Evolutionary conservation across 35 echinoderm and acorn worm genomes (phyloP).

Genomic region (Acanthaster planci): DNA sequence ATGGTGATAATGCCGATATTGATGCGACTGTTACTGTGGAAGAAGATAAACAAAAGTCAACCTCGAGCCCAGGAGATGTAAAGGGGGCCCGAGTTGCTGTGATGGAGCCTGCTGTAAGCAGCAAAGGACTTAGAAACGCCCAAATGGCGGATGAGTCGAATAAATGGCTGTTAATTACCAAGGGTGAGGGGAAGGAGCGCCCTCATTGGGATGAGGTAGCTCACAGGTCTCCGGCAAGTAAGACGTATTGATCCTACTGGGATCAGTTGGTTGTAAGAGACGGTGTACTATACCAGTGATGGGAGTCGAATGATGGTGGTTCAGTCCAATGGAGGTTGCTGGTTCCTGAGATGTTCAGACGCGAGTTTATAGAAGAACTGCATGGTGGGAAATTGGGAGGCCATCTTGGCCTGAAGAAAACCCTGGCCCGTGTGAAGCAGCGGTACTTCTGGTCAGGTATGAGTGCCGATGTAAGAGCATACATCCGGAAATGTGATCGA

Average conservation of each 20-base stretch:
- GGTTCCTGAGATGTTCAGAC: background rate
- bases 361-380: background rate
- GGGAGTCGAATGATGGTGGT: slow-evolving; percentile 27
- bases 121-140: no score
- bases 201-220: background rate
- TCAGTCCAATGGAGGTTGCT: background rate
- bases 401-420: slow-evolving; percentile 39
- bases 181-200: background rate
- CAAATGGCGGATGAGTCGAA: no score
- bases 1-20: no score
- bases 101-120: no score
- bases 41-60: no score
- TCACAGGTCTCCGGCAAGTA: background rate
- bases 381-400: background rate
- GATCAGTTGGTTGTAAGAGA: background rate
- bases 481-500: background rate
- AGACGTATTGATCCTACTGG: slow-evolving; percentile 15
- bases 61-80: no score
- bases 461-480: slow-evolving; percentile 21
- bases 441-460: slow-evolving; percentile 33
- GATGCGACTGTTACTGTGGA: no score
- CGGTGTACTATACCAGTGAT: background rate
- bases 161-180: background rate
- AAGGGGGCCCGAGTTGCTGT: no score
- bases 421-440: background rate